A percentile compares a stretch with the other conserved stretches of the same genome.
Evolutionary conservation across 2,113 vertebrate species (phyloP).

Genomic region (Eudorcas thomsonii): DNA sequence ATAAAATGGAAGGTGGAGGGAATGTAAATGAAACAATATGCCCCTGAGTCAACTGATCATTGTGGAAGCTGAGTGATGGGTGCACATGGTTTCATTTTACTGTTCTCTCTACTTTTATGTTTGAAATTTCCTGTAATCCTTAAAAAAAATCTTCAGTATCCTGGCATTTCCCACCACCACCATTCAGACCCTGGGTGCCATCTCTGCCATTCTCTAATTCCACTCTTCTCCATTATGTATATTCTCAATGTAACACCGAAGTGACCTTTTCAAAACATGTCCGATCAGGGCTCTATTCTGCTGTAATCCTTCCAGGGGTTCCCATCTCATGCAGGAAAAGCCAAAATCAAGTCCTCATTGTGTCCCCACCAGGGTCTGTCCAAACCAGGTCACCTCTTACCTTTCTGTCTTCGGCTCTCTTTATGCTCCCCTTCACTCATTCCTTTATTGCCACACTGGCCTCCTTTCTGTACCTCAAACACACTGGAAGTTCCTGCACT

Average conservation of each 20-base stretch:
- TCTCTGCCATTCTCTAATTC: background rate
- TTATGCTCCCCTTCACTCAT: background rate
- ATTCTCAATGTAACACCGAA: background rate
- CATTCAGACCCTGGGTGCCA: background rate
- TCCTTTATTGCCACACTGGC: background rate
- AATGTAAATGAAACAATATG: background rate
- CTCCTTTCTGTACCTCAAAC: background rate
- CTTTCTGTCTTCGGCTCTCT: background rate
- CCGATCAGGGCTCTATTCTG: background rate
- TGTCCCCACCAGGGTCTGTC: background rate
- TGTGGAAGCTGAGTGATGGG: background rate
- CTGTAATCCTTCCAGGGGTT: background rate
- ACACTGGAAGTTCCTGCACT: no score
- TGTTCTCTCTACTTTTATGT: background rate
- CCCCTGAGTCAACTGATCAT: background rate
- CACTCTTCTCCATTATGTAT: background rate
- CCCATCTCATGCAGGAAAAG: background rate
- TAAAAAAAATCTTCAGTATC: background rate
- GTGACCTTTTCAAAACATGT: background rate
- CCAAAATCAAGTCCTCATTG: background rate
- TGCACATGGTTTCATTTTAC: background rate
- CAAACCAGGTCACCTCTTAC: background rate
- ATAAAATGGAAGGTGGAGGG: background rate
- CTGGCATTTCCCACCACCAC: background rate
- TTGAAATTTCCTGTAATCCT: background rate